Evolutionary conservation across 2,797 vertebrate genomes (phyloP), one percentile per base, ranked within the genome.

Genomic region (Rhabdomys pumilio): DNA sequence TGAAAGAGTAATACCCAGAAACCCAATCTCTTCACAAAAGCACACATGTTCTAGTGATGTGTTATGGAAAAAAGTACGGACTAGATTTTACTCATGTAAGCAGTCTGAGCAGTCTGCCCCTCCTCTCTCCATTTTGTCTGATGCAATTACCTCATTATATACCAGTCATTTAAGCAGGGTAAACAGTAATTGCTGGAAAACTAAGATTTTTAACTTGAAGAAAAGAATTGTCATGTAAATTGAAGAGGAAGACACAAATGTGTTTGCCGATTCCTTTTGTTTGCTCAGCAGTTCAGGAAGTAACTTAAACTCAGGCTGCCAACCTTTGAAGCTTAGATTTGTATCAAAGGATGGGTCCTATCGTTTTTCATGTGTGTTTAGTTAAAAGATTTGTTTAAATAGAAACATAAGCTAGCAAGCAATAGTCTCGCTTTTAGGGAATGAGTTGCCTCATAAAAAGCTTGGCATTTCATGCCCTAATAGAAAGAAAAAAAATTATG

Each of bases 341-440:
- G 88, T 96, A 97, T 97, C 94, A 89, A 93, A 96, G 95, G 86
- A 96, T 87, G 38, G 92, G 69, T 59, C 79, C 61, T 96, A 77
- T 94, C 31, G 0, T 38, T 97, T 90, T 97, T 93, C 95, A 88
- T 53, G 55, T 97, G 96, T 89, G 73, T 95, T 97, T 96, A 93
- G 96, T 94, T 93, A 87, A 87, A 95, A 96, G 92, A 91, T 86
- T 92, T 94, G 50, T 94, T 97, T 97, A 96, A 97, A 93, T 94
- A 95, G 85, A 97, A 97, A 97, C 88, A 91, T 77, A 91, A 97
- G 75, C 92, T 84, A 81, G 88, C 63, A 77, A 93, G 92, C 7
- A 9, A 87, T 38, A 86, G 19, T 77, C 79, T 93, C 75, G 89
- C 83, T 96, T 95, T 93, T 61, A 41, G 76, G 53, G 59, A 82